These are phyloP conservation scores for Leontopithecus rosalia DNA, from an alignment of 2,797 vertebrate genomes.

Conservation along the genomic window DNA sequence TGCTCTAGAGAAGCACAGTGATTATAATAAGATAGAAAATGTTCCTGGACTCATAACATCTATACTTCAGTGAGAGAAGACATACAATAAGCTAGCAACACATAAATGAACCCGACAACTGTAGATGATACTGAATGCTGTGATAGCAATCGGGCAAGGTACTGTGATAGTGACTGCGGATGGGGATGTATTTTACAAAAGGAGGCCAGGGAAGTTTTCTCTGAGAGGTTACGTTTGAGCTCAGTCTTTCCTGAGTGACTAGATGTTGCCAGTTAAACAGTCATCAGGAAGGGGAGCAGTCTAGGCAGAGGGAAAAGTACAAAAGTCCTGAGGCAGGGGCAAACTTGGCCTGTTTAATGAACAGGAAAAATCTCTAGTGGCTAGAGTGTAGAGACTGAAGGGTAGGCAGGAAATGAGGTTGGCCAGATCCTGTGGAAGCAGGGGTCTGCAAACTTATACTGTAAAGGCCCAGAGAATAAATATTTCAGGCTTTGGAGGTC, in stretches of 20 bases:
- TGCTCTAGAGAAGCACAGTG: background rate
- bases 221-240: background rate
- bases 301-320: slow-evolving; percentile 14
- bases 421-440: background rate
- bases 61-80: background rate
- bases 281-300: slow-evolving; percentile 31
- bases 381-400: slow-evolving; percentile 1
- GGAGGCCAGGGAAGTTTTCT: background rate
- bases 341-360: background rate
- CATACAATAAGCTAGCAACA: background rate
- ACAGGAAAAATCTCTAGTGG: background rate
- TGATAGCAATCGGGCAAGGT: background rate
- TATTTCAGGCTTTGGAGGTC: background rate
- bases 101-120: background rate
- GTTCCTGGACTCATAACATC: background rate
- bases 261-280: background rate
- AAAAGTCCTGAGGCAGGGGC: slow-evolving; percentile 29
- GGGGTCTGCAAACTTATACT: background rate
- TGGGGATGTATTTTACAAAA: background rate
- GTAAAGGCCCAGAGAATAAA: background rate
- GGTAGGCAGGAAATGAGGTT: slow-evolving; percentile 5
- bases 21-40: background rate
- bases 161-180: background rate
- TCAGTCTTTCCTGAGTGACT: background rate
- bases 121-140: background rate